Evolutionary conservation across 2,797 vertebrate genomes (phyloP).

Genomic region (Gymnopithys bicolor): DNA sequence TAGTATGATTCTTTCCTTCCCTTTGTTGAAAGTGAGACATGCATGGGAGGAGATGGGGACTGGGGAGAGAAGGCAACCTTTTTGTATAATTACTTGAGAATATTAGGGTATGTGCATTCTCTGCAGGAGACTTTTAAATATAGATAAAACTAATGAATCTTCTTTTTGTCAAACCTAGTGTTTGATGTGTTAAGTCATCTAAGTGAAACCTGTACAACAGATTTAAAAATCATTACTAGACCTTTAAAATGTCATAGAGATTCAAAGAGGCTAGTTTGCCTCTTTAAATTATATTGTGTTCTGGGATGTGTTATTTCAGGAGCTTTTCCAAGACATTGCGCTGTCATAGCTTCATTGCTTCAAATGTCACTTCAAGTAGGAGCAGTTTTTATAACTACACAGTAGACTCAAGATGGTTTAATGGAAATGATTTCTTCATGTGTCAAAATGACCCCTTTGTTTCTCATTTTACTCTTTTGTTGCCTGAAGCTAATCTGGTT

Average conservation of each 20-base stretch:
- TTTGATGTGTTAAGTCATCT: background rate
- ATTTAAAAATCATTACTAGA: slow-evolving; percentile 47
- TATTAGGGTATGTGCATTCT: background rate
- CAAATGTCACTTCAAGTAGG: slow-evolving; percentile 75
- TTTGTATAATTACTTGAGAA: background rate
- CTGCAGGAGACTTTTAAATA: background rate
- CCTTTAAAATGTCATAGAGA: slow-evolving; percentile 29
- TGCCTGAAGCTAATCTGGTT: slow-evolving; percentile 87
- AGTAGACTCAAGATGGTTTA: slow-evolving; percentile 89
- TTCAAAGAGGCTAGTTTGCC: slow-evolving; percentile 71
- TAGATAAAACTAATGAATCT: background rate
- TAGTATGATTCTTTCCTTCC: background rate
- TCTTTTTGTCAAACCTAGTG: background rate
- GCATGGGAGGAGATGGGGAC: background rate
- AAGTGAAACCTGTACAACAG: background rate
- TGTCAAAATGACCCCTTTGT: slow-evolving; percentile 96
- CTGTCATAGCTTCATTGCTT: slow-evolving; percentile 67
- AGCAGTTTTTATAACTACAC: slow-evolving; percentile 86
- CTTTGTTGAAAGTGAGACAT: background rate
- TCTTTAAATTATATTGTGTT: slow-evolving; percentile 74
- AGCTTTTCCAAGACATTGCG: slow-evolving; percentile 35
- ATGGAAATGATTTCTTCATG: slow-evolving; percentile 97
- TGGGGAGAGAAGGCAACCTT: background rate
- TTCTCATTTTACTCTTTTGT: slow-evolving; percentile 86
- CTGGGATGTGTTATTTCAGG: slow-evolving; percentile 43